Percentiles rank a stretch among this genome's conserved stretches.
Evolutionary conservation across 2,888 invertebrate species (phyloP).

Genomic region (Incurvaria masculella): DNA sequence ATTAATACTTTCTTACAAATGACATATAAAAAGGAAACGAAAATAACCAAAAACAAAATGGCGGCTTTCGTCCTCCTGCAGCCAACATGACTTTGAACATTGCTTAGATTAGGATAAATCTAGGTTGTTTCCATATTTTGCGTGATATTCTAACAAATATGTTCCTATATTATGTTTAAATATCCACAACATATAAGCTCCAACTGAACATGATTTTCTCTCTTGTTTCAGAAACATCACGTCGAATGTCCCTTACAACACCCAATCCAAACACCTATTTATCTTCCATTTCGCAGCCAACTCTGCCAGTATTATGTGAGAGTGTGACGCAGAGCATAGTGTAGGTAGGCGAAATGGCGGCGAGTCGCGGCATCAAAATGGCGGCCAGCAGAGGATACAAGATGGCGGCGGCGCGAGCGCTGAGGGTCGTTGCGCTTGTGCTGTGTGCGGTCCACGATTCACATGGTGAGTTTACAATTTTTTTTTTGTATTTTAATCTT

Average conservation of each 20-base stretch:
- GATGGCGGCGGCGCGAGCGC: constrained; percentile 21
- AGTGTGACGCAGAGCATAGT: constrained; percentile 29
- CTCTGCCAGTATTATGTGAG: constrained; percentile 41
- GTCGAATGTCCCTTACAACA: constrained; percentile 34
- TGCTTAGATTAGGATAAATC: too few species aligned
- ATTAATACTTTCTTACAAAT: too few species aligned
- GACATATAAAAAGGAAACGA: too few species aligned
- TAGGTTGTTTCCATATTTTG: too few species aligned
- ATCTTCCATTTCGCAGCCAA: constrained; percentile 2
- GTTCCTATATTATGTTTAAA: too few species aligned
- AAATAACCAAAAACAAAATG: too few species aligned
- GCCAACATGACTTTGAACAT: too few species aligned
- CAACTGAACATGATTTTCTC: too few species aligned
- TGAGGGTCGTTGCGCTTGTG: constrained; percentile 31
- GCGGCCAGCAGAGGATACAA: constrained; percentile 31
- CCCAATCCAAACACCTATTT: constrained; percentile 9
- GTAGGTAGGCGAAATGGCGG: too few species aligned
- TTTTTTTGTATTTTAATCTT: constrained; percentile 4
- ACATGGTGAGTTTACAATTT: constrained; percentile 38
- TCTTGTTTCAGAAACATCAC: not conserved
- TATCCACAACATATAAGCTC: too few species aligned
- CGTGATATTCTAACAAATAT: too few species aligned
- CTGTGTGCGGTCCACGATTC: constrained; percentile 40
- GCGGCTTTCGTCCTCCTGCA: too few species aligned
- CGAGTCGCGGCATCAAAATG: constrained; percentile 24